phyloP scores from a whole-genome alignment of 2,113 vertebrate species.

The Halichoerus grypus region DNA sequence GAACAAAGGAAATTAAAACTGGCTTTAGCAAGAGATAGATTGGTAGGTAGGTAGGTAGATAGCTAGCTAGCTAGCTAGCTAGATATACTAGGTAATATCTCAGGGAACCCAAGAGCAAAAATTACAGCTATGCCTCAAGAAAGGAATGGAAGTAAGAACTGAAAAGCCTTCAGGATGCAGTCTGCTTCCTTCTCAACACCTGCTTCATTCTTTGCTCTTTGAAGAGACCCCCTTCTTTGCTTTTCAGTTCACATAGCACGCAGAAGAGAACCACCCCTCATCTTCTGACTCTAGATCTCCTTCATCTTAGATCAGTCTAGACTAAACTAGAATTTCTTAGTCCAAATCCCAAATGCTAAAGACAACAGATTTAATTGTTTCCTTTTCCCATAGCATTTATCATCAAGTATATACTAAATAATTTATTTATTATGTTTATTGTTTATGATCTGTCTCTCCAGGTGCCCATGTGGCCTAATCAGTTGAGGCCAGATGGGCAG shows the following conservation, averaged over 20 bases:
- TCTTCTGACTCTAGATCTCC: neutral
- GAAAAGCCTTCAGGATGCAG: neutral
- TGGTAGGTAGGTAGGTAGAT: neutral
- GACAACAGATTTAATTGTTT: neutral
- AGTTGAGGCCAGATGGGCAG: neutral
- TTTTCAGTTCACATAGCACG: neutral
- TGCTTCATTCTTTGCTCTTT: neutral
- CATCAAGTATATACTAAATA: neutral
- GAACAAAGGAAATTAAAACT: conserved; percentile 29
- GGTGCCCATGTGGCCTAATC: neutral
- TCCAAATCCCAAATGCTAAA: conserved; percentile 9
- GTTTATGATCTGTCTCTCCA: neutral
- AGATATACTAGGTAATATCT: neutral
- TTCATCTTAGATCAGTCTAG: neutral
- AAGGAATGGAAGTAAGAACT: neutral
- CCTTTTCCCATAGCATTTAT: neutral
- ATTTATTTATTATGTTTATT: neutral
- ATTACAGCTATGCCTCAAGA: neutral
- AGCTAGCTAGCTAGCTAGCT: neutral
- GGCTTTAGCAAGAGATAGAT: neutral
- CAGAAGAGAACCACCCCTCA: neutral
- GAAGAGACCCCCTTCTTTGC: neutral
- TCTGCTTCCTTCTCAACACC: neutral
- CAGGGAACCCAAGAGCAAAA: neutral
- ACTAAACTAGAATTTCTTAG: conserved; percentile 21